phyloP scores from a whole-genome alignment of 2,113 vertebrate species.

The Nibea coibor region DNA sequence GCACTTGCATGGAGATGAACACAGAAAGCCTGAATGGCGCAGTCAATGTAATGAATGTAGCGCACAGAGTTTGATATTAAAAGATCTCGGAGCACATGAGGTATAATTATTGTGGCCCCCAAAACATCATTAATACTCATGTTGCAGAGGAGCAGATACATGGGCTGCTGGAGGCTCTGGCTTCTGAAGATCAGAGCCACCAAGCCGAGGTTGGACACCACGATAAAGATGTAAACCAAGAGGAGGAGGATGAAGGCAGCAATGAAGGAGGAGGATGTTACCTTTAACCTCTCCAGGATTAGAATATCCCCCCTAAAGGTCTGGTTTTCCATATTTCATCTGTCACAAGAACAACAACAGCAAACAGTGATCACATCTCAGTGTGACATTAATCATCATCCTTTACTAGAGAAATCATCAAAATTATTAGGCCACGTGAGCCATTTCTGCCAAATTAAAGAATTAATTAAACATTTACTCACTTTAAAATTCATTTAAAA shows the following conservation, averaged over 20 bases:
- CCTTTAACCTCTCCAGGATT: conserved; percentile 66
- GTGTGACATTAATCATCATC: no score
- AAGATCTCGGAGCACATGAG: conserved; percentile 34
- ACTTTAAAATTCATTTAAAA: no score
- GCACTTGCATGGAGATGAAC: conserved; percentile 50
- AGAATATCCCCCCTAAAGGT: conserved; percentile 38
- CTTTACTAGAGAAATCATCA: no score
- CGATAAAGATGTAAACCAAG: conserved; percentile 63
- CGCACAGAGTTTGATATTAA: background rate
- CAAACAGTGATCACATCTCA: no score
- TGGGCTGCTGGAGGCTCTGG: conserved; percentile 76
- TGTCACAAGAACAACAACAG: background rate
- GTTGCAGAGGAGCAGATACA: conserved; percentile 82
- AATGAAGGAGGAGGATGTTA: conserved; percentile 29
- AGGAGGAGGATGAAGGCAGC: conserved; percentile 61
- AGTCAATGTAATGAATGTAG: conserved; percentile 58
- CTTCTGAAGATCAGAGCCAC: conserved; percentile 54
- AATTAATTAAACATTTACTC: no score
- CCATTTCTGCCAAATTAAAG: no score
- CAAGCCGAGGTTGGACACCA: conserved; percentile 65
- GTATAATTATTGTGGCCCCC: conserved; percentile 56
- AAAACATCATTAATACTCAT: conserved; percentile 71
- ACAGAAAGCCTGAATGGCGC: conserved; percentile 75
- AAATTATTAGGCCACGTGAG: no score
- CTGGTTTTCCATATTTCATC: conserved; percentile 66